phyloP scores from a whole-genome alignment of 2,888 invertebrate species.

The Hydrotaea diabolus region DNA sequence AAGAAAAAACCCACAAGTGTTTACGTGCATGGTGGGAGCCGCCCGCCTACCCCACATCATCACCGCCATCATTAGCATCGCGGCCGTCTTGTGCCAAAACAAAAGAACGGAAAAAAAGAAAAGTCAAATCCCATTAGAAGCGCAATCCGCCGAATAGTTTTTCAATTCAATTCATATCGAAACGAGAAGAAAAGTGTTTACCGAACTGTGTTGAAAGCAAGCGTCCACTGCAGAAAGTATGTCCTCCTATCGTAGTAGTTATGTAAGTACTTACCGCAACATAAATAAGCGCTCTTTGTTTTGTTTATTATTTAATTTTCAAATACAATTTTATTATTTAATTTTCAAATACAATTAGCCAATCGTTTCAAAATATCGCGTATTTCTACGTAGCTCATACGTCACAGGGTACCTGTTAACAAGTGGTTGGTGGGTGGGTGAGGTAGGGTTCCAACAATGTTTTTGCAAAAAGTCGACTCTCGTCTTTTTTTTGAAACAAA shows the following conservation, averaged over 20 bases:
- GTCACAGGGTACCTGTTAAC: background rate
- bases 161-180: background rate
- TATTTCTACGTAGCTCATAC: background rate
- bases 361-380: background rate
- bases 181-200: conserved; percentile 32
- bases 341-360: background rate
- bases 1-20: background rate
- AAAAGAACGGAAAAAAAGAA: conserved; percentile 30
- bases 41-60: background rate
- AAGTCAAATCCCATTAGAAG: conserved; percentile 38
- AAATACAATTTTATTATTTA: background rate
- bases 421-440: background rate
- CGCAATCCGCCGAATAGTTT: background rate
- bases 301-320: background rate
- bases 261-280: conserved; percentile 75
- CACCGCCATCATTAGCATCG: too few species aligned
- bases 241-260: conserved; percentile 80
- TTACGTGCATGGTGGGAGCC: background rate
- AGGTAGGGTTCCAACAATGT: too few species aligned
- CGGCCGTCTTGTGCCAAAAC: conserved; percentile 28
- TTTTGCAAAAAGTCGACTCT: too few species aligned
- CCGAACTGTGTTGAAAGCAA: conserved; percentile 18
- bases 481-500: too few species aligned
- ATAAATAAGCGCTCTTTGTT: background rate
- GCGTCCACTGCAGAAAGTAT: conserved; percentile 67